A percentile compares a stretch with the other conserved stretches of the same genome.
phyloP scores from a whole-genome alignment of 2,113 vertebrate species.

The Gobiocypris rarus region DNA sequence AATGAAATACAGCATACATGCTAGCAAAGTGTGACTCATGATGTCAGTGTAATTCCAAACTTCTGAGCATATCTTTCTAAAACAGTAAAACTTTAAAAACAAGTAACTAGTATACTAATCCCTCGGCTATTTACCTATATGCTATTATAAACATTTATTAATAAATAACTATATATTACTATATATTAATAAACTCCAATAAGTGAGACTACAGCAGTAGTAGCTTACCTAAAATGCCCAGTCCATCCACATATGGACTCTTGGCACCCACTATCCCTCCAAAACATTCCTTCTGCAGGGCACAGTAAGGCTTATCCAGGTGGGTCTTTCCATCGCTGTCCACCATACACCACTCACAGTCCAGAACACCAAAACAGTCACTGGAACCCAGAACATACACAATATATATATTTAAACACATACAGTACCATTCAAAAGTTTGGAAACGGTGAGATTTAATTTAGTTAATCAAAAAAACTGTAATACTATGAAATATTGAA shows the following conservation, averaged over 20 bases:
- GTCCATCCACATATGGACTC: slow-evolving; percentile 91
- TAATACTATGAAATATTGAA: background rate
- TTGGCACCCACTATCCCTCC: slow-evolving; percentile 97
- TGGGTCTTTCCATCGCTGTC: slow-evolving; percentile 96
- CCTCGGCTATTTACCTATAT: background rate
- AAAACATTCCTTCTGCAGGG: slow-evolving; percentile 96
- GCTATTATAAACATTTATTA: background rate
- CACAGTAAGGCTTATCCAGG: slow-evolving; percentile 94
- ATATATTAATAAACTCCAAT: background rate
- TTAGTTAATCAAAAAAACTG: background rate
- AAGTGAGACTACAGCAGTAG: background rate
- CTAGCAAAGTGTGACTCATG: slow-evolving; percentile 11
- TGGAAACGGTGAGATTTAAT: background rate
- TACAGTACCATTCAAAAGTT: background rate
- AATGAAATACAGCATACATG: slow-evolving; percentile 16
- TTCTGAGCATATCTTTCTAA: background rate
- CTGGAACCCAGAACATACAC: slow-evolving; percentile 66
- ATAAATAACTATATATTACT: background rate
- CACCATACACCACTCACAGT: slow-evolving; percentile 98
- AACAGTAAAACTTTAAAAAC: background rate
- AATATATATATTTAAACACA: background rate
- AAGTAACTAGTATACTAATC: background rate
- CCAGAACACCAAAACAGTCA: slow-evolving; percentile 95
- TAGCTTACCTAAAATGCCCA: slow-evolving; percentile 86
- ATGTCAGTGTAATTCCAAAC: background rate